Evolutionary conservation across 2,888 invertebrate genomes (phyloP), one percentile per base, ranked within the genome.

Genomic region (Odontomyia ornata): DNA sequence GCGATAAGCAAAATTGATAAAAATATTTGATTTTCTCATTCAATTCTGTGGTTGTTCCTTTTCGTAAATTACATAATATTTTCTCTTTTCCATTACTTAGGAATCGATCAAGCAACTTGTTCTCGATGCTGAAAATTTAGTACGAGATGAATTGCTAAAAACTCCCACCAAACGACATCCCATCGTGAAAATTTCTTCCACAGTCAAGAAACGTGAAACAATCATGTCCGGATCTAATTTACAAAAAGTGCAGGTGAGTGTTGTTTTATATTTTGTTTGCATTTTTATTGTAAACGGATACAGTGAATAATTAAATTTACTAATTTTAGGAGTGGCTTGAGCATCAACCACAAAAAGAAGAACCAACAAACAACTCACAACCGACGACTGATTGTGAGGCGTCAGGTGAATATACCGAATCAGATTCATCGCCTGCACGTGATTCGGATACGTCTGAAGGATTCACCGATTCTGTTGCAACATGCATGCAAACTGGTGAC

Each of bases 371-470:
- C 57, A 15, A 60, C 18, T 80, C 81, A 9, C 76, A 78, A 21
- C 80, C 81, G 36, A 81, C 83, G 60, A 86, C 86, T 76, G 87
- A 87, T 86, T 95, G 95, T 85, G 96, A 96, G 84, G 96, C 96
- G 0, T 96, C 95, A 77, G 95, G 95, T 15, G 96, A 96, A 86
- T 95, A 94, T 81, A 95, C 95, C 60, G 86, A 87, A 81, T 85
- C 86, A 1, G 86, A 86, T 81, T 86, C 86, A 21, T 82, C 91
- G 72, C 18, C 18, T 57, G 93, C 93, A 79, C 86, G 86, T 46
- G 91, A 90, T 69, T 93, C 94, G 0, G 89, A 93, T 80, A 91
- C 93, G 0, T 94, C 94, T 0, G 94, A 94, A 83, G 94, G 94
- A 82, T 88, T 92, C 78, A 93, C 93, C 83, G 90, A 93, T 81